Percentiles rank a stretch among this genome's conserved stretches.
These are phyloP conservation scores for Ctenoplectra terminalis DNA, from an alignment of 1,140 invertebrate species.

Conservation along the genomic window DNA sequence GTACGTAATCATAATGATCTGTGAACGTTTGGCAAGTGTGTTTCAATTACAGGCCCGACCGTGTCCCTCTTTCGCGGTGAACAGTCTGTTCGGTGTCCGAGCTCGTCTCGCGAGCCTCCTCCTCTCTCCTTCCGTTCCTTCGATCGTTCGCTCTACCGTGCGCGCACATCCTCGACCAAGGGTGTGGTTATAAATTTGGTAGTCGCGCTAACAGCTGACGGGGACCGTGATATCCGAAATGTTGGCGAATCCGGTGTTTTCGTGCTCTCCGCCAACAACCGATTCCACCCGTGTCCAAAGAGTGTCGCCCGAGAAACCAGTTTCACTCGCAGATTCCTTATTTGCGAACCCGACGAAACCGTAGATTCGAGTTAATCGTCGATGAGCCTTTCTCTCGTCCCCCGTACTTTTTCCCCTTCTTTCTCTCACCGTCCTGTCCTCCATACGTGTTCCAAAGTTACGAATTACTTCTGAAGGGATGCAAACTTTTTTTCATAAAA, in stretches of 20 bases:
- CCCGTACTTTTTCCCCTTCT: slow-evolving; percentile 37
- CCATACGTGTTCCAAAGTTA: neutral
- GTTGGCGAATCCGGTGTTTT: slow-evolving; percentile 70
- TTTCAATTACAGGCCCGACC: slow-evolving; percentile 21
- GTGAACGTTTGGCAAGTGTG: slow-evolving; percentile 9
- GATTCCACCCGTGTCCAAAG: slow-evolving; percentile 44
- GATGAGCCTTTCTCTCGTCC: slow-evolving; percentile 70
- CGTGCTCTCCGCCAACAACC: slow-evolving; percentile 58
- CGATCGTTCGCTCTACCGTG: slow-evolving; percentile 39
- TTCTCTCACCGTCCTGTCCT: slow-evolving; percentile 19
- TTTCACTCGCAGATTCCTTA: slow-evolving; percentile 75
- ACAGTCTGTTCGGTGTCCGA: no score
- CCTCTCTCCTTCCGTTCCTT: neutral
- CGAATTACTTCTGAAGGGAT: neutral
- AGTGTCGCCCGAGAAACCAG: slow-evolving; percentile 73
- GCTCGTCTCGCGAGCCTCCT: neutral
- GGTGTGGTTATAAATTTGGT: slow-evolving; percentile 74
- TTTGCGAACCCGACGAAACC: slow-evolving; percentile 76
- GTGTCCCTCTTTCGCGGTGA: neutral
- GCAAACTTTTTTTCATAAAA: no score
- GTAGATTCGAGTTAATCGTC: slow-evolving; percentile 81
- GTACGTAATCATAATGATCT: neutral
- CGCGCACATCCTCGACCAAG: slow-evolving; percentile 11
- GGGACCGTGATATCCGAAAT: slow-evolving; percentile 77
- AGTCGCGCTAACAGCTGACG: slow-evolving; percentile 75